These are phyloP conservation scores for Pseudomyrmex gracilis DNA, from an alignment of 1,140 invertebrate species.

Conservation along the genomic window DNA sequence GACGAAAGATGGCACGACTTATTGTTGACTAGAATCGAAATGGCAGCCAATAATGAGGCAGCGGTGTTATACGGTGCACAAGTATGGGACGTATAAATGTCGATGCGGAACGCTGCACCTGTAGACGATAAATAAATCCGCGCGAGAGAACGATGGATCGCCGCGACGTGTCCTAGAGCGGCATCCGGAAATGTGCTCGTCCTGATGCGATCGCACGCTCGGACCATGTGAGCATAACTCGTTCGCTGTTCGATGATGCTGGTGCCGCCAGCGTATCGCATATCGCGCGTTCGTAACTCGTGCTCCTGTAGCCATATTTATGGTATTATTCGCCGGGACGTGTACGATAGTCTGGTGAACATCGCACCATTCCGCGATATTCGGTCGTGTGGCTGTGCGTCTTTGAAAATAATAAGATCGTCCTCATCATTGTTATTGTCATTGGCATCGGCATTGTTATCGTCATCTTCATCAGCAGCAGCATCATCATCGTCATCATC, in stretches of 20 bases:
- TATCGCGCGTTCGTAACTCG: slow-evolving; percentile 66
- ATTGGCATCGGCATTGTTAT: neutral
- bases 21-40: slow-evolving; percentile 82
- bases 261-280: slow-evolving; percentile 64
- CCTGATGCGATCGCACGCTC: slow-evolving; percentile 28
- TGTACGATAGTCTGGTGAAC: slow-evolving; percentile 51
- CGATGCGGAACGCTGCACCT: no score
- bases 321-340: slow-evolving; percentile 72
- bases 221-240: slow-evolving; percentile 73
- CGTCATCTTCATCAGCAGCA: neutral
- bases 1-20: slow-evolving; percentile 68
- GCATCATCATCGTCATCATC: neutral
- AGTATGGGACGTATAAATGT: slow-evolving; percentile 8
- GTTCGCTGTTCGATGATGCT: slow-evolving; percentile 14
- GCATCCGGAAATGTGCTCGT: slow-evolving; percentile 66
- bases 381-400: slow-evolving; percentile 57
- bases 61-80: slow-evolving; percentile 73
- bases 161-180: slow-evolving; percentile 33
- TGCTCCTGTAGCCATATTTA: slow-evolving; percentile 79
- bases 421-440: neutral
- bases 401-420: slow-evolving; percentile 36
- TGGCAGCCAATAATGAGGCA: slow-evolving; percentile 79
- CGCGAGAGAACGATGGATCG: slow-evolving; percentile 55
- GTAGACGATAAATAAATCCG: slow-evolving; percentile 64
- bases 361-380: slow-evolving; percentile 6